A percentile compares a stretch with the other conserved stretches of the same genome.
These are phyloP conservation scores for Margarornis squamiger DNA, from an alignment of 2,797 vertebrate species.

Conservation along the genomic window DNA sequence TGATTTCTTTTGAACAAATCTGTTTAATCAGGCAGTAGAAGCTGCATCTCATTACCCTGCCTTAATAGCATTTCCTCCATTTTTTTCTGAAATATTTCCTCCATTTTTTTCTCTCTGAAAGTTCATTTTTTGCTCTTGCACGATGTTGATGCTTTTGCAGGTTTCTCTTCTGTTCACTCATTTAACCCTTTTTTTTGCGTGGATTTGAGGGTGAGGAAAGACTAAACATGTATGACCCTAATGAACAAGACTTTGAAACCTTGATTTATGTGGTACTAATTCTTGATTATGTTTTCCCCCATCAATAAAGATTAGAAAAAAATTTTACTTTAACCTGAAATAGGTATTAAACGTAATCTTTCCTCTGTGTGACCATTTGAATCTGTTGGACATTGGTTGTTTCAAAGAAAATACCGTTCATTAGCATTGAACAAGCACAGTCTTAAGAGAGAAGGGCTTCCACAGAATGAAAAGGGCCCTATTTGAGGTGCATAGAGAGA, in stretches of 20 bases:
- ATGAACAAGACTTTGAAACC: not conserved
- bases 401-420: not conserved
- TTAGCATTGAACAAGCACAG: not conserved
- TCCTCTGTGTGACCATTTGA: not conserved
- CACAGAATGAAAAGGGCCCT: not conserved
- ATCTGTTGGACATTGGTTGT: not conserved
- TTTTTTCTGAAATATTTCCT: not conserved
- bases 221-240: not conserved
- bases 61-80: not conserved
- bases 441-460: not conserved
- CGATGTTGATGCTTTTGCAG: not conserved
- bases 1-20: not conserved
- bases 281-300: not conserved
- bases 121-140: not conserved
- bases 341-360: not conserved
- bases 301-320: not conserved
- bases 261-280: not conserved
- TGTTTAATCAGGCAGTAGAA: not conserved
- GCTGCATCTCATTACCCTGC: not conserved
- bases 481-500: not conserved
- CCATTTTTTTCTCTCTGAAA: not conserved
- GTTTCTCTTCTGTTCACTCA: not conserved
- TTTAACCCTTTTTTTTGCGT: not conserved
- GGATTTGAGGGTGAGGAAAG: not conserved
- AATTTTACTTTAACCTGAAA: not conserved